Percentiles rank a stretch among this genome's conserved stretches.
Conservation (phyloP, 2,888 invertebrate genomes). For the Hydriomena furcata region DNA sequence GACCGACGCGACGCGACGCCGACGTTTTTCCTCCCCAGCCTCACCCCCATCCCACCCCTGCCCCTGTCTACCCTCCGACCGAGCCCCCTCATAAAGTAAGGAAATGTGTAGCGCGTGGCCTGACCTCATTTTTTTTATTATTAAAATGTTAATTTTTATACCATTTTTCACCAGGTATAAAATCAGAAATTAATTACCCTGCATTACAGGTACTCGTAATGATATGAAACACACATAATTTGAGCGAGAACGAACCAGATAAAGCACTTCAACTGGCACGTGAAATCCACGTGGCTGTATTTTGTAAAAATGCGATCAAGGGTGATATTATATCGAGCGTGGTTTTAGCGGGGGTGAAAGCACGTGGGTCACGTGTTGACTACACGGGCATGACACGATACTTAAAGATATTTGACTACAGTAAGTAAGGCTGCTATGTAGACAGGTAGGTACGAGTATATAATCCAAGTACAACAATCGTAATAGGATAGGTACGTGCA, state of each 20-base stretch:
- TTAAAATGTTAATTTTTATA: no score
- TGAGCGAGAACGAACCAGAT: background rate
- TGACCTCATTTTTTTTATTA: constrained; percentile 18
- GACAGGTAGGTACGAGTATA: no score
- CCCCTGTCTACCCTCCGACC: constrained; percentile 42
- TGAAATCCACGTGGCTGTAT: constrained; percentile 53
- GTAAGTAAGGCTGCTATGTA: no score
- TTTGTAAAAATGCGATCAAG: constrained; percentile 46
- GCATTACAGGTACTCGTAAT: no score
- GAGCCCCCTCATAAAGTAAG: constrained; percentile 36
- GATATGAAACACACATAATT: no score
- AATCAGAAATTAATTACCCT: no score
- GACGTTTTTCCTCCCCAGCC: constrained; percentile 18
- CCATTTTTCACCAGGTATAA: no score
- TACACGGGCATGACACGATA: constrained; percentile 28
- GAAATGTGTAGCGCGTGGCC: constrained; percentile 25
- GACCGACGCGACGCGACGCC: constrained; percentile 7
- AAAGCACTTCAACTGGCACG: constrained; percentile 16
- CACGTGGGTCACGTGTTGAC: constrained; percentile 37
- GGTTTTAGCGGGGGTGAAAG: constrained; percentile 29
- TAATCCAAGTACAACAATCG: background rate
- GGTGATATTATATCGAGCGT: constrained; percentile 34
- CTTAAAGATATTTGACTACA: background rate
- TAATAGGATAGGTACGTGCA: constrained; percentile 2
- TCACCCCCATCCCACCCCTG: constrained; percentile 24